Base-by-base conservation (phyloP, 2,888 invertebrate species). In the Heliconius hortense region DNA sequence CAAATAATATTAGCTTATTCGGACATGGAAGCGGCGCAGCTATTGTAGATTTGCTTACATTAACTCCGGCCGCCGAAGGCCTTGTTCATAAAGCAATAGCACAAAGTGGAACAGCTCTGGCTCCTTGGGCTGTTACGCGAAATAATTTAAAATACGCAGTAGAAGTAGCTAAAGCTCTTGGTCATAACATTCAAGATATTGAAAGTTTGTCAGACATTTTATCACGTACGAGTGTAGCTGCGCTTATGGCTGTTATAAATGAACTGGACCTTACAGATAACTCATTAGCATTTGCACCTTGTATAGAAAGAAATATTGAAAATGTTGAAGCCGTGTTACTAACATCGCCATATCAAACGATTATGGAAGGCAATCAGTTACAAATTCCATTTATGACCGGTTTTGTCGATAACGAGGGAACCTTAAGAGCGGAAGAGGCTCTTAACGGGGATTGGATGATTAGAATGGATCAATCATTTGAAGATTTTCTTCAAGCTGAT, bases 11-110 rank as follows among this genome's bases (percentile, higher is more conserved):
- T 13, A 98, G 97, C 3, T 86, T 98, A 1, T 95, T 97, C 86
- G 98, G 98, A 0, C 97, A 98, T 84, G 97, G 96, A 26, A 96
- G 97, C 74, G 97, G 97, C 2, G 97, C 96, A 7, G 95, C 96
- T 59, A 88, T 89, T 21, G 90, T 93, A 2, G 93, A 93, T 82
- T 85, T 93, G 71, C 84, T 93, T 1, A 90, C 92, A 26, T 72
- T 93, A 31, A 91, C 94, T 15, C 90, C 91, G 0, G 83, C 86
- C 82, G 85, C 90, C 66, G 76, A 82, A 56, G 88, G 87, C 39
- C 84, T 93, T 35, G 81, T 93, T 35, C 88, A 91, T 69, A 93
- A 86, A 84, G 91, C 87, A 18, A 92, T 93, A 71, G 80, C 85
- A 21, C 93, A 93, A 83, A 93, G 93, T 84, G 92, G 93, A 21